Evolutionary conservation across 2,797 vertebrate species (phyloP).

Genomic region (Mormyrus proboscirostris): DNA sequence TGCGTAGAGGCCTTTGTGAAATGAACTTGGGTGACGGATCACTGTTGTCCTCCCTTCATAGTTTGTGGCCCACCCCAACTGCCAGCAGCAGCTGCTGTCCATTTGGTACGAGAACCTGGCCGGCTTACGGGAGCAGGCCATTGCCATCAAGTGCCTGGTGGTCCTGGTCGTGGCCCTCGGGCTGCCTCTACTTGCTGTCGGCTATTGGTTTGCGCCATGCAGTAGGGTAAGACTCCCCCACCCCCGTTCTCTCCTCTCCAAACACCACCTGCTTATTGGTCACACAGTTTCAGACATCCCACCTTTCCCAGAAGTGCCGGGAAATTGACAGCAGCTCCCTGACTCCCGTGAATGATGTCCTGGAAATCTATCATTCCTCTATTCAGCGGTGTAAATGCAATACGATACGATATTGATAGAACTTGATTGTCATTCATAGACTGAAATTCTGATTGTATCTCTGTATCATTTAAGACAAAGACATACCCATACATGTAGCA

Average conservation of each 20-base stretch:
- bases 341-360: background rate
- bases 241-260: background rate
- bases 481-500: background rate
- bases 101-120: constrained; percentile 86
- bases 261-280: background rate
- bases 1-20: background rate
- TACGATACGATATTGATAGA: no score
- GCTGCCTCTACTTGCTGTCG: constrained; percentile 74
- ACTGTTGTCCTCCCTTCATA: constrained; percentile 35
- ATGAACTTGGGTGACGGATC: background rate
- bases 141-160: constrained; percentile 78
- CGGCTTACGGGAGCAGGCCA: constrained; percentile 73
- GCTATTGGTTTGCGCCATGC: constrained; percentile 82
- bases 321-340: background rate
- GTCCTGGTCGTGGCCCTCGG: constrained; percentile 76
- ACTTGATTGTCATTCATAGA: background rate
- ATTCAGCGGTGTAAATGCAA: background rate
- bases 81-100: constrained; percentile 79
- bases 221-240: constrained; percentile 65
- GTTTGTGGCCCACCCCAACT: constrained; percentile 86
- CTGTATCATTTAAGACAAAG: background rate
- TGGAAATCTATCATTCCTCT: background rate
- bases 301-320: background rate
- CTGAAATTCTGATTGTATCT: background rate
- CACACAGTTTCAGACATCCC: background rate